phyloP scores from a whole-genome alignment of 2,888 invertebrate species.

The Hipparchia sbordonii region DNA sequence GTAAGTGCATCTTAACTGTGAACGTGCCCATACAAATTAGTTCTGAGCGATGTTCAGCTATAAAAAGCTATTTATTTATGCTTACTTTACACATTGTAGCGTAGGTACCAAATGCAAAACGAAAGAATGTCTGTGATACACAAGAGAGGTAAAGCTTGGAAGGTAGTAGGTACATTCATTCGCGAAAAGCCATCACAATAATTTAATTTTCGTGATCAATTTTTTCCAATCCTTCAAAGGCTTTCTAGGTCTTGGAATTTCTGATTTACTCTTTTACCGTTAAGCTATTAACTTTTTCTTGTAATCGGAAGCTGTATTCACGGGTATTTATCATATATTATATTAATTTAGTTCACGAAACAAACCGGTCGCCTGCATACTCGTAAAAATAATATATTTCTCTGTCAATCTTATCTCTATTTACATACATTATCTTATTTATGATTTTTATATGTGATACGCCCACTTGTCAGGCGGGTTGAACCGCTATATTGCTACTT shows the following conservation, averaged over 20 bases:
- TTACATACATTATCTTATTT: not conserved
- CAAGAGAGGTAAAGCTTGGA: too few relatives aligned
- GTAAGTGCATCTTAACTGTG: too few relatives aligned
- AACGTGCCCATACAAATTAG: too few relatives aligned
- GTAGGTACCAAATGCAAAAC: too few relatives aligned
- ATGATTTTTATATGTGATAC: not conserved
- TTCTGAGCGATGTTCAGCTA: too few relatives aligned
- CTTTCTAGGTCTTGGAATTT: not conserved
- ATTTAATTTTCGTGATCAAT: not conserved
- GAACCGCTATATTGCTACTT: not conserved
- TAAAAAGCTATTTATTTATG: too few relatives aligned
- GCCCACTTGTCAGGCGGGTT: not conserved
- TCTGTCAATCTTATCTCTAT: not conserved
- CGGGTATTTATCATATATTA: not conserved
- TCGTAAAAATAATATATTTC: not conserved
- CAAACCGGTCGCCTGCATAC: not conserved
- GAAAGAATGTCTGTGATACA: too few relatives aligned
- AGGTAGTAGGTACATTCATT: too few relatives aligned
- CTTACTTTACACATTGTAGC: too few relatives aligned
- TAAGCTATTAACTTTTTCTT: not conserved
- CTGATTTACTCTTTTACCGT: not conserved
- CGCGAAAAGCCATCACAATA: too few relatives aligned
- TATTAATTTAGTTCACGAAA: not conserved
- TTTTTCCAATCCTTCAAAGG: not conserved
- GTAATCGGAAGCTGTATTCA: not conserved